phyloP scores from a whole-genome alignment of 2,888 invertebrate species.

The Stegophylla sp. region DNA sequence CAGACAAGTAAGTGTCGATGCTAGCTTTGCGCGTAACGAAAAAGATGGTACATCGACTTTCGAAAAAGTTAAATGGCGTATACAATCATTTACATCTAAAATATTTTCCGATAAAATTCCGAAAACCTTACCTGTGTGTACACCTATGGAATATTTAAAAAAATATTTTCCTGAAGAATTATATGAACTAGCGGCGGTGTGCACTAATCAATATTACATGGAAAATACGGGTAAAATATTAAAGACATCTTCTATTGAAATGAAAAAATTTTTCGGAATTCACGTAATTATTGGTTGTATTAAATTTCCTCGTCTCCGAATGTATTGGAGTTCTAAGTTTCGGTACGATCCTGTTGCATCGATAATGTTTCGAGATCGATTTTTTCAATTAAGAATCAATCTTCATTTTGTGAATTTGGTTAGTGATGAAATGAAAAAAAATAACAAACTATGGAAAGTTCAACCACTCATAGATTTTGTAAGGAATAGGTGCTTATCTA shows the following conservation, averaged over 20 bases:
- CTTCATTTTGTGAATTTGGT: conserved; percentile 42
- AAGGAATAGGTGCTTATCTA: conserved; percentile 20
- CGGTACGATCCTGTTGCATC: conserved; percentile 11
- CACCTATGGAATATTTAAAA: conserved; percentile 46
- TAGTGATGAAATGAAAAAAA: conserved; percentile 9
- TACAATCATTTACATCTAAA: conserved; percentile 9
- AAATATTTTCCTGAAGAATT: conserved; percentile 48
- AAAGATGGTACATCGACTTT: background rate
- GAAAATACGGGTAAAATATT: conserved; percentile 38
- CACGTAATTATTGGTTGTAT: conserved; percentile 50
- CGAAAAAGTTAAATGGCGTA: conserved; percentile 12
- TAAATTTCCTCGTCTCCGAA: conserved; percentile 51
- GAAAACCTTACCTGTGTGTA: background rate
- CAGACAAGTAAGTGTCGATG: background rate
- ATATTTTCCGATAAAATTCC: background rate
- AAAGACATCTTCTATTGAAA: conserved; percentile 50
- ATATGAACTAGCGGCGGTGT: conserved; percentile 21
- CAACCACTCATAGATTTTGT: conserved; percentile 45
- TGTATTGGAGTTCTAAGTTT: conserved; percentile 55
- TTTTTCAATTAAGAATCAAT: conserved; percentile 53
- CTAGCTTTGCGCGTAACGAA: background rate
- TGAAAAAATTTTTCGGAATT: conserved; percentile 48
- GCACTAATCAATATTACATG: conserved; percentile 50
- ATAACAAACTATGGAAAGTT: conserved; percentile 42
- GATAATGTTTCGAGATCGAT: conserved; percentile 42